Conservation (phyloP, 1,140 invertebrate genomes). For the Conus ventricosus region DNA sequence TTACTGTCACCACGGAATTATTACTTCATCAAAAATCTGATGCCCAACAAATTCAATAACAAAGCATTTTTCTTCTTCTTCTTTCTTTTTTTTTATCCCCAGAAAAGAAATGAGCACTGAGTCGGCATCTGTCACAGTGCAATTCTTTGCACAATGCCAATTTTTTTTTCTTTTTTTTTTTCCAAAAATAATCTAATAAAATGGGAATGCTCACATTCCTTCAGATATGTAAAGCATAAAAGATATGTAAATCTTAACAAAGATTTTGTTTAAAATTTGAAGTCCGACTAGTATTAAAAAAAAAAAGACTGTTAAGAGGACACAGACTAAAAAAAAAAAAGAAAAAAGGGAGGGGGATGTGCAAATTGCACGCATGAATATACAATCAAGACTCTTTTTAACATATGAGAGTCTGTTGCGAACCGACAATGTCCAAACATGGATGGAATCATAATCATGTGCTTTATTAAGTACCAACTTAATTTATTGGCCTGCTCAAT, state of each 20-base stretch:
- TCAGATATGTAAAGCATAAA: background rate
- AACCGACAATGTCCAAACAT: conserved; percentile 36
- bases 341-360: background rate
- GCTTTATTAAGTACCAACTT: background rate
- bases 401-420: conserved; percentile 40
- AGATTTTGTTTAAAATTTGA: background rate
- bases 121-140: no score
- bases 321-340: background rate
- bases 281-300: background rate
- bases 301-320: background rate
- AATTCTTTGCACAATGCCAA: no score
- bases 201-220: background rate
- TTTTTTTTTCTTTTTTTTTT: no score
- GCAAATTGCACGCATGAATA: conserved; percentile 36
- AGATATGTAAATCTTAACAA: background rate
- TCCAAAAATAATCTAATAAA: no score
- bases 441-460: conserved; percentile 32
- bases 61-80: no score
- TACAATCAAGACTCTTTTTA: conserved; percentile 38
- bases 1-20: no score
- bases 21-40: no score
- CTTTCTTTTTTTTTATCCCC: no score
- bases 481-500: background rate
- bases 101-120: no score
- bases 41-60: no score